Percentiles rank a stretch among this genome's conserved stretches.
These are phyloP conservation scores for Panagrolaimus sp. DNA, from an alignment of 1,140 invertebrate species.

Conservation along the genomic window DNA sequence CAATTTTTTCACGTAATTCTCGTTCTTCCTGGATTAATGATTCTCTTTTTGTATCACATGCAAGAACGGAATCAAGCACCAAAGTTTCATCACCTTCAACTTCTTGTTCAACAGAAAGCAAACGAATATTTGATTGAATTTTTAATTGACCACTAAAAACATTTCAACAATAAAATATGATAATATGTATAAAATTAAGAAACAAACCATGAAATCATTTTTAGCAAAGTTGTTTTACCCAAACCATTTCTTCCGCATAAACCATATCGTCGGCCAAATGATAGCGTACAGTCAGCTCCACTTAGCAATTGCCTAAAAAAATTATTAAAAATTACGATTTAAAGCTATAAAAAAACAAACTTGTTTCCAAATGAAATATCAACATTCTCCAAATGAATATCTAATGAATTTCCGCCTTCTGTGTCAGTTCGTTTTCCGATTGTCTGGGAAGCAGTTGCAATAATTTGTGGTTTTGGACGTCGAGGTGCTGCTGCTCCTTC, in stretches of 20 bases:
- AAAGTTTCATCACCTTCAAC: constrained; percentile 87
- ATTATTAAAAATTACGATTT: neutral
- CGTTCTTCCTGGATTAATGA: constrained; percentile 76
- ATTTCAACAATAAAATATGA: neutral
- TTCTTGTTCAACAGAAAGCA: constrained; percentile 97
- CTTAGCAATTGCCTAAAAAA: constrained; percentile 71
- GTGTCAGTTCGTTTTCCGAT: constrained; percentile 74
- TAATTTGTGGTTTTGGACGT: constrained; percentile 24
- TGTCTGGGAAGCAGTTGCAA: constrained; percentile 71
- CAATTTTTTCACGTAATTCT: constrained; percentile 62
- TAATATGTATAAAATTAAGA: constrained; percentile 7
- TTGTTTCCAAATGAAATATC: constrained; percentile 84
- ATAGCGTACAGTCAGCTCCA: constrained; percentile 78
- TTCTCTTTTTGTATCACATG: constrained; percentile 80
- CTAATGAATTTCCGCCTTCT: constrained; percentile 72
- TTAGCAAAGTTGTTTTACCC: constrained; percentile 46
- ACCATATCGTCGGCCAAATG: constrained; percentile 83
- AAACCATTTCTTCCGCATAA: constrained; percentile 86
- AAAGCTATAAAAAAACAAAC: constrained; percentile 17
- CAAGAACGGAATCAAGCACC: constrained; percentile 83
- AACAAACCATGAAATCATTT: constrained; percentile 40
- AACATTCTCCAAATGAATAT: constrained; percentile 96
- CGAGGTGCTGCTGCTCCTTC: constrained; percentile 16
- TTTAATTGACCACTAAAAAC: constrained; percentile 64
- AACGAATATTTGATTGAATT: constrained; percentile 83